These are phyloP conservation scores for Torymus texanus DNA, from an alignment of 2,888 invertebrate genomes.

Conservation along the genomic window DNA sequence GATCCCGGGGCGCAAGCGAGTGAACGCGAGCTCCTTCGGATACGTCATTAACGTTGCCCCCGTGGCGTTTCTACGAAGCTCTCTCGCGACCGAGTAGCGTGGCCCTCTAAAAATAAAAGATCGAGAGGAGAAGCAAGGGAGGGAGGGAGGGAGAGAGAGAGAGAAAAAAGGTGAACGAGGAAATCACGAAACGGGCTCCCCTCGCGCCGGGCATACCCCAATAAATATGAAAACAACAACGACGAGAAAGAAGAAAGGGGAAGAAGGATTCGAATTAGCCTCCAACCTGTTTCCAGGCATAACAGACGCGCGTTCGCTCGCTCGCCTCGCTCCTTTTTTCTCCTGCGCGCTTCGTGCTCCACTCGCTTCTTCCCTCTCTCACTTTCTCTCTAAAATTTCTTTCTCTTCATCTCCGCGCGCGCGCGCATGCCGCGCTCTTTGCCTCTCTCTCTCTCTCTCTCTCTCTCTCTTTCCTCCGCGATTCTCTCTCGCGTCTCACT, in stretches of 20 bases:
- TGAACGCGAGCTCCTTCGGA: conserved; percentile 61
- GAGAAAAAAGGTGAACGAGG: conserved; percentile 41
- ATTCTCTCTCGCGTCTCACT: conserved; percentile 45
- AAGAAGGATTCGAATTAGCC: conserved; percentile 71
- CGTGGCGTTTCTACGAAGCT: conserved; percentile 66
- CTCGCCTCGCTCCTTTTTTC: not conserved
- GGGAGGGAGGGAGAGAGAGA: conserved; percentile 3
- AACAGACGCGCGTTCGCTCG: conserved; percentile 38
- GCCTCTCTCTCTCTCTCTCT: conserved; percentile 43
- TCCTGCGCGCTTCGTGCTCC: conserved; percentile 8
- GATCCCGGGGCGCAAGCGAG: conserved; percentile 47
- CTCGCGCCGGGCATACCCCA: conserved; percentile 64
- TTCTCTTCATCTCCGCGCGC: conserved; percentile 3
- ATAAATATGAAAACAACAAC: conserved; percentile 74
- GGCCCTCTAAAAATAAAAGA: conserved; percentile 27
- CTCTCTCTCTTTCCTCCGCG: conserved; percentile 43
- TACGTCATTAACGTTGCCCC: conserved; percentile 70
- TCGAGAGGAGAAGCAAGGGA: not conserved
- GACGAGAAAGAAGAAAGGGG: conserved; percentile 66
- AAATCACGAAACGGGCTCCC: conserved; percentile 61
- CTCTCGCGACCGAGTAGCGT: conserved; percentile 35
- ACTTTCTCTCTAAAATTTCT: conserved; percentile 41
- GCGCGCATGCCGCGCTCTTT: not conserved
- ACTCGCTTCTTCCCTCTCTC: conserved; percentile 15
- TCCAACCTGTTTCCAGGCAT: conserved; percentile 54